Evolutionary conservation across 1,140 invertebrate genomes (phyloP).

Genomic region (Hesperophylax magnus): DNA sequence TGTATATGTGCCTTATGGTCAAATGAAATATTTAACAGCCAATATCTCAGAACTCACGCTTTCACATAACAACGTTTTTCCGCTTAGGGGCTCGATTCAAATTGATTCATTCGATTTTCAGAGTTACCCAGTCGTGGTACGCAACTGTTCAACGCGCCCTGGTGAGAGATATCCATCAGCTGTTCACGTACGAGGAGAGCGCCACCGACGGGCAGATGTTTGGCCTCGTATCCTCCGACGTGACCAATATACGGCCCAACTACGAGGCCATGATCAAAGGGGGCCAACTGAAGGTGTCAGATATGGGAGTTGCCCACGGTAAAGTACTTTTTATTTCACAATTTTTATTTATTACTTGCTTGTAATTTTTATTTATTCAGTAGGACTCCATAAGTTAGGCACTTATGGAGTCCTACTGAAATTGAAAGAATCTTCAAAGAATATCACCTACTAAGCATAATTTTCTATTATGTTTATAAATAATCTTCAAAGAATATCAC

Average conservation of each 20-base stretch:
- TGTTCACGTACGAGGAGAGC: constrained; percentile 79
- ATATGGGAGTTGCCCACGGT: constrained; percentile 89
- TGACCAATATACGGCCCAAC: constrained; percentile 87
- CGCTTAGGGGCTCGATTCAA: too few relatives aligned
- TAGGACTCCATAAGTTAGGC: too few relatives aligned
- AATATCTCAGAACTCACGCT: too few relatives aligned
- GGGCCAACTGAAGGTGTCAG: constrained; percentile 84
- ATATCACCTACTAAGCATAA: too few relatives aligned
- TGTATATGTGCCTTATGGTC: too few relatives aligned
- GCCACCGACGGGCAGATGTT: constrained; percentile 76
- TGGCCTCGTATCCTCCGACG: constrained; percentile 81
- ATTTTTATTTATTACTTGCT: background rate
- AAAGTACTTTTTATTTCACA: constrained; percentile 60
- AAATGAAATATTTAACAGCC: too few relatives aligned
- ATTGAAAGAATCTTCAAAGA: too few relatives aligned
- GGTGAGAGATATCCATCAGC: constrained; percentile 82
- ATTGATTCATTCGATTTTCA: constrained; percentile 51
- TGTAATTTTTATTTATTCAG: background rate
- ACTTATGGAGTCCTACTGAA: too few relatives aligned
- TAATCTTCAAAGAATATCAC: too few relatives aligned
- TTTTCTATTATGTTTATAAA: too few relatives aligned
- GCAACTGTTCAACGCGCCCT: constrained; percentile 82
- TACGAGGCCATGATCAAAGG: constrained; percentile 91
- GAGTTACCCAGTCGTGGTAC: constrained; percentile 92
- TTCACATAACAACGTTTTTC: too few relatives aligned